phyloP scores from a whole-genome alignment of 2,113 vertebrate genomes.

The Ovibos moschatus region DNA sequence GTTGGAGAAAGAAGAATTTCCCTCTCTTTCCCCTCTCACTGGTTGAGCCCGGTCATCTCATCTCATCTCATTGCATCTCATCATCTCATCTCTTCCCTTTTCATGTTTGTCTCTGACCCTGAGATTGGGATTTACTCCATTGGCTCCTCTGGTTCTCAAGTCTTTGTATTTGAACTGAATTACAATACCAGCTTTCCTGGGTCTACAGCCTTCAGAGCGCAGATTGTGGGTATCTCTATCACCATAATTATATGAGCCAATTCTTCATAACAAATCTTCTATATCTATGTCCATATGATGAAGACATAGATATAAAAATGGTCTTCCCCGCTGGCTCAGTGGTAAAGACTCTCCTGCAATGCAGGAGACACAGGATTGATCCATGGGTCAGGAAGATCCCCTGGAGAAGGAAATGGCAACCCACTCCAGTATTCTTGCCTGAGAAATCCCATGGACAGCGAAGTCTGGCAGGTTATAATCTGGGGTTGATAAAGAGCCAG shows the following conservation, averaged over 20 bases:
- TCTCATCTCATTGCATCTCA: not conserved
- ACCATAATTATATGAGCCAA: not conserved
- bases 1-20: not conserved
- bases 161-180: not conserved
- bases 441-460: not conserved
- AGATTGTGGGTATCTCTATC: not conserved
- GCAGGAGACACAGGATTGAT: not conserved
- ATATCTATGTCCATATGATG: not conserved
- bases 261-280: not conserved
- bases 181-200: not conserved
- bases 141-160: not conserved
- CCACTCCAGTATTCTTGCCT: not conserved
- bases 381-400: not conserved
- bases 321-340: not conserved
- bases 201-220: not conserved
- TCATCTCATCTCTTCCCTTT: not conserved
- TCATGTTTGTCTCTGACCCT: not conserved
- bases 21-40: not conserved
- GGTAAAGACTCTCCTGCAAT: not conserved
- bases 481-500: not conserved
- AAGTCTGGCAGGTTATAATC: not conserved
- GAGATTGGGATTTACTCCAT: not conserved
- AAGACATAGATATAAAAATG: not conserved
- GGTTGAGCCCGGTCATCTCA: not conserved
- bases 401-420: not conserved